Evolutionary conservation across 2,797 vertebrate species (phyloP), one percentile per base, ranked within the genome.

Genomic region (Nyctalus aviator): DNA sequence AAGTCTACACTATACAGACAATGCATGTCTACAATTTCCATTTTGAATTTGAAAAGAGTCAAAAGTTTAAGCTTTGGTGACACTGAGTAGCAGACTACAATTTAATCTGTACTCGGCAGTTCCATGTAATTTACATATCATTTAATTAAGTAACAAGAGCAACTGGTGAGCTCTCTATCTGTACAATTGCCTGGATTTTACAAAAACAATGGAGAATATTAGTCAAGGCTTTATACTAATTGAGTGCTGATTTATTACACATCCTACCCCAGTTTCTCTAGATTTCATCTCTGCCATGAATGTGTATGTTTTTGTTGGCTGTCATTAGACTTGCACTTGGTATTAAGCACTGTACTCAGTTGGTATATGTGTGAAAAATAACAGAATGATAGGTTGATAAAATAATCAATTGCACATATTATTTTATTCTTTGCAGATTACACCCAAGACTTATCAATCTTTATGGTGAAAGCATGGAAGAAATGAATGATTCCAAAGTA

Each of bases 401-500:
- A 87, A 84, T 72, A 76, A 71, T 46, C 37, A 84, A 37, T 83
- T 46, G 69, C 32, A 62, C 15, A 23, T 88, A 53, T 95, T 98
- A 53, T 95, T 98, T 18, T 91, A 90, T 68, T 64, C 76, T 97
- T 98, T 92, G 84, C 97, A 99, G 99, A 97, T 97, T 99, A 68
- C 99, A 99, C 96, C 98, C 99, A 15, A 97, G 97, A 75, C 99
- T 99, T 95, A 99, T 99, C 96, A 98, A 97, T 94, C 98, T 99
- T 84, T 99, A 99, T 62, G 99, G 99, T 68, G 98, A 98, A 92
- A 98, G 98, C 82, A 97, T 98, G 46, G 98, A 99, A 84, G 98
- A 99, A 91, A 95, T 98, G 59, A 99, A 99, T 4, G 98, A 98
- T 90, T 95, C 97, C 2, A 98, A 98, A 64, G 97, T 97, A 68